Evolutionary conservation across 1,140 invertebrate genomes (phyloP).

Genomic region (Antheraea mylitta): DNA sequence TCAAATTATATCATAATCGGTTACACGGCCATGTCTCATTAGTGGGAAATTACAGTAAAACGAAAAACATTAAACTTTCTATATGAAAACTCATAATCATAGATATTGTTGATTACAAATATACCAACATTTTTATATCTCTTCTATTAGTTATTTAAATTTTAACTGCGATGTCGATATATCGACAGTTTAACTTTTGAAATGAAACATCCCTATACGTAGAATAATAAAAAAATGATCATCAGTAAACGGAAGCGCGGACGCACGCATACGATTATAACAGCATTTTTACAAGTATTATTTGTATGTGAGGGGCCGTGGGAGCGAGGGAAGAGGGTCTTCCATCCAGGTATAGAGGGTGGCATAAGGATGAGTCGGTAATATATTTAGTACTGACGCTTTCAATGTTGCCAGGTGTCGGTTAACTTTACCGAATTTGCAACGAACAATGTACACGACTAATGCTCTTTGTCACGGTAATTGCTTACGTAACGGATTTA

Average conservation of each 20-base stretch:
- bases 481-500: conserved; percentile 7
- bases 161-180: conserved; percentile 7
- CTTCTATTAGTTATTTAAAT: neutral
- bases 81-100: too few relatives aligned
- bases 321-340: conserved; percentile 37
- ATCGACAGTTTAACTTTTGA: neutral
- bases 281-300: conserved; percentile 63
- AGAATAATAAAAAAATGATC: conserved; percentile 14
- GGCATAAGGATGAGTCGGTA: conserved; percentile 52
- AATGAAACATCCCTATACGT: neutral
- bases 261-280: conserved; percentile 63
- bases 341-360: conserved; percentile 40
- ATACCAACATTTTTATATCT: too few relatives aligned
- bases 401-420: conserved; percentile 47
- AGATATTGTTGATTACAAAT: too few relatives aligned
- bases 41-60: too few relatives aligned
- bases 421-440: conserved; percentile 31
- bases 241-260: conserved; percentile 48
- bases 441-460: neutral
- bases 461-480: conserved; percentile 17
- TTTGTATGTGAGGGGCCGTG: conserved; percentile 44
- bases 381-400: conserved; percentile 37
- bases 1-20: too few relatives aligned
- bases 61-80: too few relatives aligned
- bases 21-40: too few relatives aligned